phyloP scores from a whole-genome alignment of 2,113 vertebrate genomes.

The Scomber colias region DNA sequence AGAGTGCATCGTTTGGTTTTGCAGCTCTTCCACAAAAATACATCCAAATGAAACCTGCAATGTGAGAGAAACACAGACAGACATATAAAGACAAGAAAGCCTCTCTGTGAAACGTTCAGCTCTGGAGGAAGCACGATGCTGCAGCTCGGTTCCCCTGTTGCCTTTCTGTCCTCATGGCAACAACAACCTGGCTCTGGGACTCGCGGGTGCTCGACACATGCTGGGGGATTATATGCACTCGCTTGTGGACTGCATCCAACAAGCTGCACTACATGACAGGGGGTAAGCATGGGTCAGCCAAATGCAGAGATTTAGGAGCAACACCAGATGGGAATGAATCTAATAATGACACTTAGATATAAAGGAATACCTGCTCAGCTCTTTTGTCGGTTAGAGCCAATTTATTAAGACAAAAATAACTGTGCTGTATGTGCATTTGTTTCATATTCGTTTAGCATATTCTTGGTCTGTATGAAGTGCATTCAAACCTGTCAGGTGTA shows the following conservation, averaged over 20 bases:
- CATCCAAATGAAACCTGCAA: slow-evolving; percentile 38
- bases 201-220: slow-evolving; percentile 51
- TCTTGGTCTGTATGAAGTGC: too few relatives aligned
- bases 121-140: slow-evolving; percentile 35
- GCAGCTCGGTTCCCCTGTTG: slow-evolving; percentile 51
- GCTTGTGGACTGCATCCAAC: slow-evolving; percentile 72
- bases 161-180: slow-evolving; percentile 74
- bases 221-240: slow-evolving; percentile 78
- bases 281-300: slow-evolving; percentile 75
- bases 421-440: too few relatives aligned
- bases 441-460: neutral
- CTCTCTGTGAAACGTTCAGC: slow-evolving; percentile 25
- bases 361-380: slow-evolving; percentile 30
- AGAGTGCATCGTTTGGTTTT: neutral
- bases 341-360: slow-evolving; percentile 41
- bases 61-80: slow-evolving; percentile 11
- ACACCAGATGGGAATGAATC: slow-evolving; percentile 75
- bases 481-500: neutral
- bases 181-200: slow-evolving; percentile 61
- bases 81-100: slow-evolving; percentile 1
- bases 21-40: slow-evolving; percentile 19
- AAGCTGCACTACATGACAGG: slow-evolving; percentile 65
- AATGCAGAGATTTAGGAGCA: slow-evolving; percentile 66
- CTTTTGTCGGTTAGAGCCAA: neutral
- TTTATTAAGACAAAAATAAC: too few relatives aligned